Evolutionary conservation across 2,888 invertebrate species (phyloP).

Genomic region (Coleophora flavipennella): DNA sequence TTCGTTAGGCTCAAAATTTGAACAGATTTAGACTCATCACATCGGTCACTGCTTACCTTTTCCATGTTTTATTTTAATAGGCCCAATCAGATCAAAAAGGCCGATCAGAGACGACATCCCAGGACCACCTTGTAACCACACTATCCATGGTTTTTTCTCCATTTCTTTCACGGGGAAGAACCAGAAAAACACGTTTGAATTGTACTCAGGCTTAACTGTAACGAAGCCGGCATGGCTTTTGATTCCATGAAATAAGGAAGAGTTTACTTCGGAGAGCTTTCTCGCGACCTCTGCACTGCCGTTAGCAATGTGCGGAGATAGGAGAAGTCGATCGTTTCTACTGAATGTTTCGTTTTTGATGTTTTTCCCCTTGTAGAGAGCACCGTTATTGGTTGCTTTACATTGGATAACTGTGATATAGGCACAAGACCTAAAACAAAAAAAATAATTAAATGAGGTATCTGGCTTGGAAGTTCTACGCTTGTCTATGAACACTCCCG

Average conservation of each 20-base stretch:
- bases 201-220: constrained; percentile 78
- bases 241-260: constrained; percentile 25
- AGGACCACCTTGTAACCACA: constrained; percentile 90
- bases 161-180: constrained; percentile 74
- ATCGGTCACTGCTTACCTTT: constrained; percentile 23
- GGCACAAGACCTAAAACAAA: too few relatives aligned
- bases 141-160: constrained; percentile 72
- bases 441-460: too few relatives aligned
- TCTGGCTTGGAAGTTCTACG: too few relatives aligned
- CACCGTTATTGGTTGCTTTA: too few relatives aligned
- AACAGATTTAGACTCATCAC: too few relatives aligned
- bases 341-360: too few relatives aligned
- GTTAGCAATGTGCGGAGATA: constrained; percentile 22
- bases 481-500: too few relatives aligned
- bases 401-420: too few relatives aligned
- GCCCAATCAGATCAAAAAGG: constrained; percentile 35
- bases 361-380: too few relatives aligned
- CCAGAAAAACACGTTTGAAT: constrained; percentile 86
- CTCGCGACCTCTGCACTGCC: constrained; percentile 19
- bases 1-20: too few relatives aligned
- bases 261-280: constrained; percentile 22
- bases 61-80: constrained; percentile 25
- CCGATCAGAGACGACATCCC: constrained; percentile 72
- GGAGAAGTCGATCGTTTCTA: constrained; percentile 4
- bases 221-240: constrained; percentile 54